Percentiles rank a stretch among this genome's conserved stretches.
These are phyloP conservation scores for Echinops telfairi DNA, from an alignment of 2,113 vertebrate species.

Conservation along the genomic window DNA sequence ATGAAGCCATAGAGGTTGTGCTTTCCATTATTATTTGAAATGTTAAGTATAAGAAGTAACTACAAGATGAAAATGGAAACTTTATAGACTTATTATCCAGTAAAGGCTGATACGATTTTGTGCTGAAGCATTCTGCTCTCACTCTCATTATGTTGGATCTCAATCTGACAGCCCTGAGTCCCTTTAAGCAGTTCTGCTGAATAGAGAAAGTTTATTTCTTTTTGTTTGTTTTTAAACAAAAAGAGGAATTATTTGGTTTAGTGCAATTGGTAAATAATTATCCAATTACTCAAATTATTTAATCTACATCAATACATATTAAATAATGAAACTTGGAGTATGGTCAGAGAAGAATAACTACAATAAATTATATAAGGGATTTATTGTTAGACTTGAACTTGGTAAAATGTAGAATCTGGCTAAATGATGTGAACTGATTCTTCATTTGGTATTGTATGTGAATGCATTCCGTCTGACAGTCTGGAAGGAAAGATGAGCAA, in stretches of 20 bases:
- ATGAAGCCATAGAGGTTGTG: slow-evolving; percentile 19
- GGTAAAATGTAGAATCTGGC: not conserved
- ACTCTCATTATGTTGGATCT: not conserved
- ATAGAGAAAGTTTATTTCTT: not conserved
- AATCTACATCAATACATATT: not conserved
- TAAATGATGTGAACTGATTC: not conserved
- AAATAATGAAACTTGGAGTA: not conserved
- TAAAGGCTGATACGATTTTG: slow-evolving; percentile 26
- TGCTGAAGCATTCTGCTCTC: slow-evolving; percentile 8
- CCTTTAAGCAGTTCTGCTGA: slow-evolving; percentile 18
- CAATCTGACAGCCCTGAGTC: slow-evolving; percentile 33
- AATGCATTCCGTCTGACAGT: not conserved
- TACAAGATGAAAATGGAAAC: slow-evolving; percentile 29
- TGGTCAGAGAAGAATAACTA: not conserved
- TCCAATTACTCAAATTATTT: not conserved
- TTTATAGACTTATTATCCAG: slow-evolving; percentile 52
- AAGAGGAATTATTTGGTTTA: not conserved
- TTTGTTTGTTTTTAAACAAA: not conserved
- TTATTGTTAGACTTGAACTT: not conserved
- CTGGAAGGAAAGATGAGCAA: not conserved
- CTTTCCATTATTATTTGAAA: slow-evolving; percentile 63
- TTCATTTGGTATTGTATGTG: not conserved
- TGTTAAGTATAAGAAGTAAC: slow-evolving; percentile 8
- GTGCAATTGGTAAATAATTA: not conserved
- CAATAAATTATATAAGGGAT: not conserved